Conservation (phyloP, 2,797 vertebrate genomes). For the Arrhamphus sclerolepis region DNA sequence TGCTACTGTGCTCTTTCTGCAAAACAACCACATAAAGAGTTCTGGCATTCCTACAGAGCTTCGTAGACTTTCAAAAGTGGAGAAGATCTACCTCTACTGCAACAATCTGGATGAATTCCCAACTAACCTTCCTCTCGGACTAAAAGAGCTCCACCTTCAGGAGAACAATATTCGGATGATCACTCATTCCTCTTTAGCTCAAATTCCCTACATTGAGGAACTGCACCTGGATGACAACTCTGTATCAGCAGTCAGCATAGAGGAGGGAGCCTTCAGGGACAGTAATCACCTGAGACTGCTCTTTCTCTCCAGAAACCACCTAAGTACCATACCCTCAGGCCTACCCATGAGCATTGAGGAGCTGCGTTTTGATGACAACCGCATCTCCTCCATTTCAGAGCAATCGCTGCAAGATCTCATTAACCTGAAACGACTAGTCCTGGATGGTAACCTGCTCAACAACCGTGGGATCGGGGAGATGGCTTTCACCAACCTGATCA, state of each 20-base stretch:
- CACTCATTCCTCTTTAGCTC: slow-evolving; percentile 92
- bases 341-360: slow-evolving; percentile 98
- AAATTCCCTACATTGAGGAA: slow-evolving; percentile 97
- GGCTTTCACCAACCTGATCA: slow-evolving; percentile 94
- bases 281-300: slow-evolving; percentile 95
- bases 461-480: slow-evolving; percentile 95
- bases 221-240: slow-evolving; percentile 99
- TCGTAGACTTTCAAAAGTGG: slow-evolving; percentile 89
- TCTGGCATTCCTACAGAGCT: slow-evolving; percentile 95
- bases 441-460: slow-evolving; percentile 98
- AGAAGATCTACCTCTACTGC: slow-evolving; percentile 98
- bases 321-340: slow-evolving; percentile 96
- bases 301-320: slow-evolving; percentile 98
- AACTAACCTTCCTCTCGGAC: slow-evolving; percentile 93
- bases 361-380: slow-evolving; percentile 98
- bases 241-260: slow-evolving; percentile 97
- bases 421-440: slow-evolving; percentile 95
- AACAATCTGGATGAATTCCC: slow-evolving; percentile 99
- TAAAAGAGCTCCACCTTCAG: slow-evolving; percentile 98
- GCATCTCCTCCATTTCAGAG: slow-evolving; percentile 97
- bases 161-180: slow-evolving; percentile 99
- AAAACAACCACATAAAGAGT: slow-evolving; percentile 99
- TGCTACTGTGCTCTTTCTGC: slow-evolving; percentile 97
- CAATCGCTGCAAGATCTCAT: slow-evolving; percentile 96
- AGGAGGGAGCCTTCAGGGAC: slow-evolving; percentile 97